Conservation (phyloP, 2,113 vertebrate species). For the Grus americana region DNA sequence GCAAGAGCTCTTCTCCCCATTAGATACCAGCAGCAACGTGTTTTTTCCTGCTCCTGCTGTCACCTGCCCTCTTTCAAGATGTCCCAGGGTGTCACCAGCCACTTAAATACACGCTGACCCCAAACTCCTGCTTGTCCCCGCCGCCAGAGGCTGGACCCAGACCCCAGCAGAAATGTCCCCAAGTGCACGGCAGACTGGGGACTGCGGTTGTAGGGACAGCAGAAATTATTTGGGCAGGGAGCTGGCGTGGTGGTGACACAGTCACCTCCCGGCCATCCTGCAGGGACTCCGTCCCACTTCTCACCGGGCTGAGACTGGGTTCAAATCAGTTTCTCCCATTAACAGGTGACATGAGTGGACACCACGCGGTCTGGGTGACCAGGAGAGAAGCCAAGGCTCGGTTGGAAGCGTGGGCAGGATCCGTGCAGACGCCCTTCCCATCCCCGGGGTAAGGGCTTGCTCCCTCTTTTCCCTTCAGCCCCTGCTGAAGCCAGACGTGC, state of each 20-base stretch:
- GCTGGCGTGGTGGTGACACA: accelerated
- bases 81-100: neutral
- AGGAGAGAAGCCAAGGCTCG: neutral
- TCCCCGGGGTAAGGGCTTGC: neutral
- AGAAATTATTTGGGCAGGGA: neutral
- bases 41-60: neutral
- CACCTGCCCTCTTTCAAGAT: neutral
- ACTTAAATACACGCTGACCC: neutral
- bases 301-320: neutral
- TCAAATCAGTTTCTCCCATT: neutral
- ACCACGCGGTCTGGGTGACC: accelerated
- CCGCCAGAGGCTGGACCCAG: neutral
- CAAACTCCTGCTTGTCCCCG: neutral
- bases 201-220: accelerated
- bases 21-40: accelerated
- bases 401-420: neutral
- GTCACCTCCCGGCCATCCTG: accelerated
- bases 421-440: accelerated
- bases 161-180: neutral
- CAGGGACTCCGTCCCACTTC: accelerated
- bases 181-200: accelerated
- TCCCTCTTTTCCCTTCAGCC: neutral
- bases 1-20: neutral
- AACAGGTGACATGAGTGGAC: accelerated
- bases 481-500: neutral